phyloP scores from a whole-genome alignment of 2,797 vertebrate species.

The Australoheros facetus region DNA sequence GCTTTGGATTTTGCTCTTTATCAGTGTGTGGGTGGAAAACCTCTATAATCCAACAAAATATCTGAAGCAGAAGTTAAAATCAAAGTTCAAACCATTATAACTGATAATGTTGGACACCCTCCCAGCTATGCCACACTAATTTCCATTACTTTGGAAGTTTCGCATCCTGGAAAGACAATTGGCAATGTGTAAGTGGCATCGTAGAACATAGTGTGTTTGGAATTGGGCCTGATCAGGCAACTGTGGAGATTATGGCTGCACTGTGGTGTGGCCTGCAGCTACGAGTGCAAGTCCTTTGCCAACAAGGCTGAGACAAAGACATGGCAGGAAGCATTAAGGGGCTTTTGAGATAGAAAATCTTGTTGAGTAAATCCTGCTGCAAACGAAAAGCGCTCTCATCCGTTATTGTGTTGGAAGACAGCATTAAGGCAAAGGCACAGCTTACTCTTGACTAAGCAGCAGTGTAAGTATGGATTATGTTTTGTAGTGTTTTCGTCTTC shows the following conservation, averaged over 20 bases:
- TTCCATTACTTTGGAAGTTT: constrained; percentile 23
- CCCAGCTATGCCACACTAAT: constrained; percentile 1
- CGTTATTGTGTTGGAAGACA: constrained; percentile 19
- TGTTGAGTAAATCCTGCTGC: constrained; percentile 40
- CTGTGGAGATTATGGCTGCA: constrained; percentile 56
- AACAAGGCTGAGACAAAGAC: constrained; percentile 52
- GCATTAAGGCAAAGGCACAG: constrained; percentile 32
- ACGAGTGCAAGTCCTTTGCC: constrained; percentile 41
- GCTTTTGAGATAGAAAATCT: constrained; percentile 54
- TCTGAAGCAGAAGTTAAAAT: not conserved
- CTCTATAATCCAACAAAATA: not conserved
- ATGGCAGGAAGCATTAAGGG: constrained; percentile 38
- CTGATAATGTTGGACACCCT: not conserved
- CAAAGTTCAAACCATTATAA: not conserved
- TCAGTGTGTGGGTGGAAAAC: not conserved
- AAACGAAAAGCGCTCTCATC: constrained; percentile 20
- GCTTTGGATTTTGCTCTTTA: not conserved
- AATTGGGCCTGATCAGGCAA: constrained; percentile 46
- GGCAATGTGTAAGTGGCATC: constrained; percentile 28
- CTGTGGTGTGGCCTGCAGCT: constrained; percentile 41
- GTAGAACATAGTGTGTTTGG: constrained; percentile 33
- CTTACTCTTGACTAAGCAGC: constrained; percentile 36
- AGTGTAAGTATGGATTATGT: constrained; percentile 25
- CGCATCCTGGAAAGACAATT: constrained; percentile 9
- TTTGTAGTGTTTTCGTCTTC: constrained; percentile 6